phyloP scores from a whole-genome alignment of 2,797 vertebrate genomes.

The Rhinophrynus dorsalis region DNA sequence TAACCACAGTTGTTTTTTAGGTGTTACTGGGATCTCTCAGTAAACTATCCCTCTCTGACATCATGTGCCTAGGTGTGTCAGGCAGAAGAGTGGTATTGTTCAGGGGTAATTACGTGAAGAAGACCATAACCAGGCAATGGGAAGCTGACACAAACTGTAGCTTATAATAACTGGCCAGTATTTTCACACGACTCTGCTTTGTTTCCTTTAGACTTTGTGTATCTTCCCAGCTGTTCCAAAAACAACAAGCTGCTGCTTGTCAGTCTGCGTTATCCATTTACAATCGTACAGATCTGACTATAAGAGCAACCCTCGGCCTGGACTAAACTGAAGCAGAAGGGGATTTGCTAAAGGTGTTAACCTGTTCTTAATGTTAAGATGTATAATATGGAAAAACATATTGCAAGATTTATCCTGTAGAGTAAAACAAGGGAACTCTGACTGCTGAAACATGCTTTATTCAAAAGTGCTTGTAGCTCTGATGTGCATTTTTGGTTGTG shows the following conservation, averaged over 20 bases:
- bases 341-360: too few species aligned
- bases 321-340: background rate
- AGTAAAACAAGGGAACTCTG: too few species aligned
- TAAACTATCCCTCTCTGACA: background rate
- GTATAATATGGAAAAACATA: too few species aligned
- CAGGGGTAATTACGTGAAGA: slow-evolving; percentile 16
- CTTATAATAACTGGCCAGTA: slow-evolving; percentile 32
- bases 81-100: background rate
- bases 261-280: background rate
- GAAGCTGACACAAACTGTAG: slow-evolving; percentile 32
- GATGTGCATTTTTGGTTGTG: too few species aligned
- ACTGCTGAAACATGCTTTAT: too few species aligned
- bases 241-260: slow-evolving; percentile 31
- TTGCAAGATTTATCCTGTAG: too few species aligned
- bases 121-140: slow-evolving; percentile 2
- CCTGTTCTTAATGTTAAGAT: too few species aligned
- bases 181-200: slow-evolving; percentile 41
- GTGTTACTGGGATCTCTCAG: background rate
- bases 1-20: background rate
- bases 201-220: slow-evolving; percentile 19
- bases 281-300: background rate
- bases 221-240: slow-evolving; percentile 19
- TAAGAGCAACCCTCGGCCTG: background rate
- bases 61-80: background rate
- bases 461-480: too few species aligned